Base-by-base conservation (phyloP, 2,888 invertebrate genomes). In the Mythimna pallens region DNA sequence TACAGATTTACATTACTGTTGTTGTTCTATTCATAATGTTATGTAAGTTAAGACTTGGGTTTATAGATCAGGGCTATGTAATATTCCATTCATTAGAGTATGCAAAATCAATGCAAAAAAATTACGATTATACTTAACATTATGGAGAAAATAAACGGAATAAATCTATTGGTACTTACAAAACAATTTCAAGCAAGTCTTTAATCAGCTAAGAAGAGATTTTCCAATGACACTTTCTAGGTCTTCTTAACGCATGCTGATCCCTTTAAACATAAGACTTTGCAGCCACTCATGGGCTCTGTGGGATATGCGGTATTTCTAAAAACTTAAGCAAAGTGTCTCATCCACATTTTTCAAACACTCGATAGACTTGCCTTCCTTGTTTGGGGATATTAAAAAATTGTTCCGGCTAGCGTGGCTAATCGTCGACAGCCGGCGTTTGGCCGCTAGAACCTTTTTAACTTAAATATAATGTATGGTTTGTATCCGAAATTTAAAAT, bases 341-440 rank as follows among this genome's bases (percentile, higher is more conserved):
- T 10, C 71, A 88, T 94, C 95, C 91, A 92, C 70, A 88, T 36
- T 72, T 86, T 91, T 83, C 91, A 62, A 90, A 89, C 90, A 82
- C 73, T 67, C 81, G 83, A 90, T 80, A 87, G 89, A 87, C 90
- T 92, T 90, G 93, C 92, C 91, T 94, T 94, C 91, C 93, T 94
- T 94, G 93, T 95, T 94, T 94, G 94, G 92, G 93, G 94, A 95
- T 96, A 96, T 96, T 96, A 96, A 95, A 96, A 95, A 96, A 96
- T 93, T 96, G 95, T 95, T 95, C 95, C 95, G 95, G 95, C 94
- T 95, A 96, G 93, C 96, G 95, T 96, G 94, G 93, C 94, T 96
- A 96, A 96, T 96, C 93, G 94, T 85, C 89, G 83, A 88, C 96
- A 96, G 94, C 95, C 95, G 95, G 94, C 90, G 94, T 89, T 90